These are phyloP conservation scores for Caenorhabditis zanzibari DNA, from an alignment of 2,888 invertebrate genomes.

Conservation along the genomic window DNA sequence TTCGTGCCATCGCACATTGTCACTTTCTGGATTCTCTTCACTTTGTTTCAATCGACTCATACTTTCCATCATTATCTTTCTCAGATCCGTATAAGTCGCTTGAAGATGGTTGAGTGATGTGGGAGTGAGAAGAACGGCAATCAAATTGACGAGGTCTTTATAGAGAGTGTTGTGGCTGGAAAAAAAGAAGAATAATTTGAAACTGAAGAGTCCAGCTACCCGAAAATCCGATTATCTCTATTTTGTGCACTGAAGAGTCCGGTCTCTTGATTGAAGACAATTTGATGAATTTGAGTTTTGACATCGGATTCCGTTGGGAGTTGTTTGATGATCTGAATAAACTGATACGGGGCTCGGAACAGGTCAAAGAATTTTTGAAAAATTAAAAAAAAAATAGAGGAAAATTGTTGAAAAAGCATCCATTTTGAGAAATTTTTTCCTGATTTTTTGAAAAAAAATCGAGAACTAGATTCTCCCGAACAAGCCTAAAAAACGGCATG, in stretches of 20 bases:
- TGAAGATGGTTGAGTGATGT: slow-evolving; percentile 59
- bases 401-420: not conserved
- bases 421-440: too few relatives aligned
- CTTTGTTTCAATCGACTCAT: slow-evolving; percentile 26
- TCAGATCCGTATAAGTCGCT: slow-evolving; percentile 46
- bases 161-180: slow-evolving; percentile 52
- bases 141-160: slow-evolving; percentile 42
- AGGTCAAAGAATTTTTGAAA: not conserved
- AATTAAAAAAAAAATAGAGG: too few relatives aligned
- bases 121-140: slow-evolving; percentile 53
- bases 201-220: too few relatives aligned
- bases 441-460: too few relatives aligned
- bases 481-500: too few relatives aligned
- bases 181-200: too few relatives aligned
- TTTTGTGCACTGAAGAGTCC: slow-evolving; percentile 44
- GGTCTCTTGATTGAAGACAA: slow-evolving; percentile 51
- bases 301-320: slow-evolving; percentile 47
- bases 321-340: slow-evolving; percentile 51
- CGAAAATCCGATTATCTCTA: slow-evolving; percentile 37
- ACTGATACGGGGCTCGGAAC: slow-evolving; percentile 1
- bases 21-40: slow-evolving; percentile 8
- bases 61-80: slow-evolving; percentile 51
- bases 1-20: slow-evolving; percentile 52
- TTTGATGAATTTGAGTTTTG: slow-evolving; percentile 49
- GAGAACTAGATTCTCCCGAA: too few relatives aligned